These are phyloP conservation scores for Penaeus vannamei DNA, from an alignment of 1,140 invertebrate species.

Conservation along the genomic window DNA sequence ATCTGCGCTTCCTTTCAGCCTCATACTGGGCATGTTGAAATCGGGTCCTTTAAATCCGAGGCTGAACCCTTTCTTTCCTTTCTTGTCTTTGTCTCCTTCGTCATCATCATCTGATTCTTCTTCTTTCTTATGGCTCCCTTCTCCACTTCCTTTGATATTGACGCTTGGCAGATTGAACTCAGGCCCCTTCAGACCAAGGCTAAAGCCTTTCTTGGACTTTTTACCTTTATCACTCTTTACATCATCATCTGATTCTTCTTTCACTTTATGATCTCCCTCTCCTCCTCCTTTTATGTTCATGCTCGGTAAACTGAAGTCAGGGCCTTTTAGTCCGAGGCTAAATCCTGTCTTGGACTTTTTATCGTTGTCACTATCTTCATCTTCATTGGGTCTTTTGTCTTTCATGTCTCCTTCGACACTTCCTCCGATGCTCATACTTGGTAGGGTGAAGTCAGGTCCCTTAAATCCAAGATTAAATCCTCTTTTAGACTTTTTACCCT, in stretches of 20 bases:
- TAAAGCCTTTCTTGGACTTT: constrained; percentile 1
- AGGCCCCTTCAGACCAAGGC: background rate
- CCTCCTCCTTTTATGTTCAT: background rate
- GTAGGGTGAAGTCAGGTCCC: too few relatives aligned
- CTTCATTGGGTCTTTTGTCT: too few relatives aligned
- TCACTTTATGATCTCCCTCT: background rate
- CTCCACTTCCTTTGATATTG: background rate
- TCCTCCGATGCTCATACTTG: too few relatives aligned
- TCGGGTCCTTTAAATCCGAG: constrained; percentile 50
- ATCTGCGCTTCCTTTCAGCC: background rate
- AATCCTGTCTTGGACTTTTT: too few relatives aligned
- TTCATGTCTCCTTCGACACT: too few relatives aligned
- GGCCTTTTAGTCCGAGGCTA: constrained; percentile 17
- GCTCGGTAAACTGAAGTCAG: constrained; percentile 6
- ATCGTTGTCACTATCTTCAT: too few relatives aligned
- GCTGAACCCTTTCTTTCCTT: constrained; percentile 38
- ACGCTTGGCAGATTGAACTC: background rate
- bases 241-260: background rate
- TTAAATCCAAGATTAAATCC: too few relatives aligned
- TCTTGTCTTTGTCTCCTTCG: constrained; percentile 27
- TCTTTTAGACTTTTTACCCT: too few relatives aligned
- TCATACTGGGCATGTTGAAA: constrained; percentile 36
- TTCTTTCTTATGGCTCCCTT: background rate
- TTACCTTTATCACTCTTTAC: background rate
- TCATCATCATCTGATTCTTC: background rate